Evolutionary conservation across 2,888 invertebrate species (phyloP).

Genomic region (Teinopalpus imperialis): DNA sequence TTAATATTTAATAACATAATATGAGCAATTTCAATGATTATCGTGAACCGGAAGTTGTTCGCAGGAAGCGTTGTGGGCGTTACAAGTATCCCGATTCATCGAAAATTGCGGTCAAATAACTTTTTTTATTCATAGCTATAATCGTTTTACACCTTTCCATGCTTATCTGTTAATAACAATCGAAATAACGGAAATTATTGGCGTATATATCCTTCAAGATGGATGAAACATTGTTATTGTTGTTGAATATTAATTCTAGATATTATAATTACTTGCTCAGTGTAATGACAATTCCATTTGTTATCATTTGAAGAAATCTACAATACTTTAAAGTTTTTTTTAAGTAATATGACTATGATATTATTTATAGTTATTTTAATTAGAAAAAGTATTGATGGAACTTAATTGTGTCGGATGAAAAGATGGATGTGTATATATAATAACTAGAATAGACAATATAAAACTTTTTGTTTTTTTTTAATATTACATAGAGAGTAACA

Average conservation of each 20-base stretch:
- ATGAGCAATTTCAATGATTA: constrained; percentile 44
- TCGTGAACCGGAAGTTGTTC: constrained; percentile 60
- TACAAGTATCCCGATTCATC: constrained; percentile 45
- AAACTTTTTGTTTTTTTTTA: too few relatives aligned
- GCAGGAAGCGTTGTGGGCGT: constrained; percentile 68
- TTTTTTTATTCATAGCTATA: constrained; percentile 32
- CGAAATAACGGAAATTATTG: constrained; percentile 26
- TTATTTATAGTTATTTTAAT: too few relatives aligned
- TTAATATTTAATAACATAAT: constrained; percentile 64
- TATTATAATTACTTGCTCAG: background rate
- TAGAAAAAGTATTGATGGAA: too few relatives aligned
- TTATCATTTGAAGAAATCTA: too few relatives aligned
- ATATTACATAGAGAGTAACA: too few relatives aligned
- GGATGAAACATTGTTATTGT: background rate
- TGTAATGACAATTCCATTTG: too few relatives aligned
- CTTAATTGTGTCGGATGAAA: too few relatives aligned
- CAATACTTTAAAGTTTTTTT: too few relatives aligned
- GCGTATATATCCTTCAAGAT: background rate
- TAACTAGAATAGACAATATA: too few relatives aligned
- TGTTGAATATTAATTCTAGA: background rate
- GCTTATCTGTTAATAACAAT: constrained; percentile 15
- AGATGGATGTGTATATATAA: too few relatives aligned
- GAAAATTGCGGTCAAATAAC: constrained; percentile 23
- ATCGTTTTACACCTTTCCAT: constrained; percentile 21
- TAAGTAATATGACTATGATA: too few relatives aligned